Evolutionary conservation across 2,888 invertebrate genomes (phyloP), one percentile per base, ranked within the genome.

Genomic region (Agrochola macilenta): DNA sequence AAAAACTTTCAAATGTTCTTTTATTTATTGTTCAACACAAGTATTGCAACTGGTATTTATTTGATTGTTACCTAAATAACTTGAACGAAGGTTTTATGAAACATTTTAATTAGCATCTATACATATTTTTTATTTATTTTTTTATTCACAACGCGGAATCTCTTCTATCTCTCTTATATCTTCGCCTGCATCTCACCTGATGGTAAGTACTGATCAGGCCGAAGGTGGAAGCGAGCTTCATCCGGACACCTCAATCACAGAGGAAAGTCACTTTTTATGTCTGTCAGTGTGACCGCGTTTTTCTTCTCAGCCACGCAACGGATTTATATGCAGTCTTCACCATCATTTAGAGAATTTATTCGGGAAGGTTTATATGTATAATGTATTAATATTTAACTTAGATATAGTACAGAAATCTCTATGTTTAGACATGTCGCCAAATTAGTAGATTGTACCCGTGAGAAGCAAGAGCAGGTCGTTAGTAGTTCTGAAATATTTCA

Each of bases 1-100:
- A 74, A 74, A 75, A 81, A 43, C 52, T 74, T 30, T 43, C 5
- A 8, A 60, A 46, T 46, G 0, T 54, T 61, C 0, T 61, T 35
- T 39, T 60, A 35, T 49, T 23, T 52, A 71, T 26, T 74, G 43
- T 54, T 26, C 17, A 74, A 46, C 35, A 17, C 17, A 46, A 81
- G 30, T 81, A 74, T 52, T 35, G 4, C 43, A 61, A 5, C 8
- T 23, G 43, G 43, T 74, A 77, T 81, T 81, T 77, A 43, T n/a
- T 81, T 73, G n/a, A 71, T 52, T 43, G 20, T 30, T 73, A 46
- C n/a, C n/a, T 73, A 35, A 20, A 60, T 43, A 60, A 30, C 43
- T 72, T 8, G 14, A 52, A 52, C 43, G 39, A 1, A 43, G 52
- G 30, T 39, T 30, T 26, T 43, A 14, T 17, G 30, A 73, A 77